These are phyloP conservation scores for Folsomia manolachei DNA, from an alignment of 2,888 invertebrate genomes.

Conservation along the genomic window DNA sequence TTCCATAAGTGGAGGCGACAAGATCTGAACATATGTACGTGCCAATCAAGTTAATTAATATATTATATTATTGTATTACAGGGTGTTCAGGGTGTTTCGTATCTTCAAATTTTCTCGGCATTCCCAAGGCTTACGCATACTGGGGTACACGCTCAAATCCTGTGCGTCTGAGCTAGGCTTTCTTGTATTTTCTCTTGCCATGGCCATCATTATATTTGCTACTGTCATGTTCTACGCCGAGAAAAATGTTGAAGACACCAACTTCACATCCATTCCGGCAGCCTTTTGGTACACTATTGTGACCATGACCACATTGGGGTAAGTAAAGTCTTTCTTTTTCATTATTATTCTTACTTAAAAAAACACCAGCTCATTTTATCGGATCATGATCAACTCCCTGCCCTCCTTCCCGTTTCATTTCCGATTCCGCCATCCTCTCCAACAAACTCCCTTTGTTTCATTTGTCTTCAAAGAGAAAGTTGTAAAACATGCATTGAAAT, in stretches of 20 bases:
- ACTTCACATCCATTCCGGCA: constrained; percentile 98
- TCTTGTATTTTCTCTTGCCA: constrained; percentile 96
- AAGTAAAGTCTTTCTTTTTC: constrained; percentile 59
- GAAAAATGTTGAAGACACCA: constrained; percentile 94
- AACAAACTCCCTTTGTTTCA: too few species aligned
- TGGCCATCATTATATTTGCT: constrained; percentile 99
- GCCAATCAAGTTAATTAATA: too few species aligned
- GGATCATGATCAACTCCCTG: too few species aligned
- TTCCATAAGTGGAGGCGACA: too few species aligned
- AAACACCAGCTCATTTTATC: too few species aligned
- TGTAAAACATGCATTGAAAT: too few species aligned
- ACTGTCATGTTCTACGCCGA: constrained; percentile 99
- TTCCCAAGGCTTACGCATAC: constrained; percentile 95
- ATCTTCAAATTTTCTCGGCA: constrained; percentile 99
- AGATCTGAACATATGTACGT: too few species aligned
- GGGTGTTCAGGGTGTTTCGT: constrained; percentile 98
- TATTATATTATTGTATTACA: too few species aligned
- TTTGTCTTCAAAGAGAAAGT: too few species aligned
- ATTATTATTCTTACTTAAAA: constrained; percentile 53
- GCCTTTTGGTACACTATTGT: constrained; percentile 99
- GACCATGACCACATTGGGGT: constrained; percentile 99
- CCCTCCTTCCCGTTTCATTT: too few species aligned
- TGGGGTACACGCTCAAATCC: constrained; percentile 98
- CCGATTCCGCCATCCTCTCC: too few species aligned
- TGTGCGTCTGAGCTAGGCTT: constrained; percentile 99